Percentiles rank a stretch among this genome's conserved stretches.
phyloP scores from a whole-genome alignment of 2,113 vertebrate genomes.

The Isurus oxyrinchus region DNA sequence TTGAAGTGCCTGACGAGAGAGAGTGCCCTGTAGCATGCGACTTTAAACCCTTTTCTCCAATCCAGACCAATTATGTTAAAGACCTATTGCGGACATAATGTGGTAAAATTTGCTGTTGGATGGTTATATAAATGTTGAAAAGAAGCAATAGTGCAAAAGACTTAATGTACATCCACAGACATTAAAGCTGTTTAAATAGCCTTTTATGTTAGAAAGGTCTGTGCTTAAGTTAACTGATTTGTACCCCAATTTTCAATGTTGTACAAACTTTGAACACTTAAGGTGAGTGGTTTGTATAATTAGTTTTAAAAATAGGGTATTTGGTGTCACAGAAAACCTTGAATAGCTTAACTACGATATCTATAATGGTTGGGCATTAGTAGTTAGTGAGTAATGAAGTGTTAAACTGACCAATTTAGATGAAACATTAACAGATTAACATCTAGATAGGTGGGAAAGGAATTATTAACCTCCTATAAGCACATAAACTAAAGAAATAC shows the following conservation, averaged over 20 bases:
- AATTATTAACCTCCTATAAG: background rate
- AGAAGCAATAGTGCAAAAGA: background rate
- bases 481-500: background rate
- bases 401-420: constrained; percentile 30
- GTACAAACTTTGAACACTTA: background rate
- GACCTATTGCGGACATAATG: background rate
- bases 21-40: background rate
- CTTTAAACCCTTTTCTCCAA: background rate
- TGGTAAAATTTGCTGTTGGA: background rate
- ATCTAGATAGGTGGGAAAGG: background rate
- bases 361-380: background rate
- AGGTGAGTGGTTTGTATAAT: background rate
- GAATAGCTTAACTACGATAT: background rate
- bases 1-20: background rate
- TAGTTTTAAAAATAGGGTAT: constrained; percentile 16
- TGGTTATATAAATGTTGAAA: background rate
- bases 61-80: background rate
- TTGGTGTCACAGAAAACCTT: background rate
- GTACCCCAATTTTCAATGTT: background rate
- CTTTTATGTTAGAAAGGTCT: background rate
- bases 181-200: background rate
- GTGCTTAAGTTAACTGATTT: background rate
- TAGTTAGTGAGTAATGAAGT: constrained; percentile 25
- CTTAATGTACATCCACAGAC: background rate
- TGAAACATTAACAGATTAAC: constrained; percentile 31